Evolutionary conservation across 1,140 invertebrate species (phyloP), one percentile per base, ranked within the genome.

Genomic region (Bemisia tabaci): DNA sequence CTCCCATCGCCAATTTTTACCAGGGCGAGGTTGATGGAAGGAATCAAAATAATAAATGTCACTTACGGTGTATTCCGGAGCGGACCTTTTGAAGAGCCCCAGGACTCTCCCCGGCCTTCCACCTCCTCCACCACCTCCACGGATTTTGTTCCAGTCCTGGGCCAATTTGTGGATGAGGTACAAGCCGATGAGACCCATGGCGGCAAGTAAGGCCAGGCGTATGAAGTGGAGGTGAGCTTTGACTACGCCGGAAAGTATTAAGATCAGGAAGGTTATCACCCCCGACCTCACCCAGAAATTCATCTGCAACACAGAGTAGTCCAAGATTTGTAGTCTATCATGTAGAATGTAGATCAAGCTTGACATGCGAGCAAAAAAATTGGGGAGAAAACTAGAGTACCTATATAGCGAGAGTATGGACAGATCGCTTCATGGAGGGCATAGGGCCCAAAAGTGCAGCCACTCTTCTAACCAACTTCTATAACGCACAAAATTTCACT

Each of bases 101-200:
- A 68, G 62, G 22, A 65, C 58, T 65, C 65, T 68, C 22, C 64
- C 68, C 25, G 64, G 64, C 1, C 33, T 65, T 48, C 33, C 1
- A 24, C 63, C 12, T 59, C 62, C 21, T 66, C 69, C 0, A 72
- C 76, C 72, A 1, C 74, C 75, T 12, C 65, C 66, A 2, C 75
- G 70, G 63, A 79, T 79, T 67, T 76, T 77, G 62, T 74, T 77
- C 71, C 74, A 80, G 66, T 80, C 79, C 68, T 78, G 75, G 0
- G 79, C 79, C 26, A 80, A 70, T 33, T 78, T 72, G 71, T 80
- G 79, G 67, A 80, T 71, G 73, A 80, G 76, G 66, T 79, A 80
- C 72, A 80, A 73, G 12, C 78, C 78, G 12, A 73, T 75, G 2
- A 80, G 67, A 0, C 79, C 79, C 69, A 77, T 76, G 21, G 69